Conservation (phyloP, 2,888 invertebrate genomes). For the Teinopalpus imperialis region DNA sequence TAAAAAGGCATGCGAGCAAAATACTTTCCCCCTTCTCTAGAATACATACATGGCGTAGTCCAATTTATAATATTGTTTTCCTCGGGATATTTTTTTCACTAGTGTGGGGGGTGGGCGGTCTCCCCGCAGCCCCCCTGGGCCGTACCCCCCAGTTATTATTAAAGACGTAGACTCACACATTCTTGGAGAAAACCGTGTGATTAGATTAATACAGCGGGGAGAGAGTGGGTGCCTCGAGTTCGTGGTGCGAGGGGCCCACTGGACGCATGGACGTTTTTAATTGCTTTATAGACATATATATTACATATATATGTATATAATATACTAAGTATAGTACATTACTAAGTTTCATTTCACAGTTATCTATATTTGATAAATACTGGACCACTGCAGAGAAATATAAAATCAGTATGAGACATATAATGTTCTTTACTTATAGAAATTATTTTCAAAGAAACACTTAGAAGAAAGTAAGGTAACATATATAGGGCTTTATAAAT, state of each 20-base stretch:
- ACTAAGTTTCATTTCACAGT: no score
- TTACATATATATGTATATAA: no score
- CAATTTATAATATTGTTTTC: constrained; percentile 83
- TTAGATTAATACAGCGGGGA: constrained; percentile 74
- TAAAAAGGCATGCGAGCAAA: constrained; percentile 63
- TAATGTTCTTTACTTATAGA: no score
- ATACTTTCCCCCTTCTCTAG: constrained; percentile 47
- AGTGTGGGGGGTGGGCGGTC: constrained; percentile 43
- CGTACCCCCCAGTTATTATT: constrained; percentile 73
- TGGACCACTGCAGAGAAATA: no score
- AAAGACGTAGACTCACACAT: constrained; percentile 81
- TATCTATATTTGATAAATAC: no score
- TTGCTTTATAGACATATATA: no score
- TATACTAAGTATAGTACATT: no score
- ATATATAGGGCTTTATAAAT: not conserved
- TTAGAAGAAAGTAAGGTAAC: not conserved
- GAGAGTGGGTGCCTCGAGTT: constrained; percentile 24
- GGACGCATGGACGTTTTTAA: constrained; percentile 20
- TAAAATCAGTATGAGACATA: no score
- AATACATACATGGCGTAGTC: constrained; percentile 55
- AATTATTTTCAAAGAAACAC: no score
- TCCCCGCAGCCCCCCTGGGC: constrained; percentile 33
- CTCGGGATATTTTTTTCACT: constrained; percentile 81
- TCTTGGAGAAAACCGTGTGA: constrained; percentile 73
- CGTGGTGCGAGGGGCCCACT: not conserved